Conservation (phyloP, 2,113 vertebrate species). For the Menidia beryllina region DNA sequence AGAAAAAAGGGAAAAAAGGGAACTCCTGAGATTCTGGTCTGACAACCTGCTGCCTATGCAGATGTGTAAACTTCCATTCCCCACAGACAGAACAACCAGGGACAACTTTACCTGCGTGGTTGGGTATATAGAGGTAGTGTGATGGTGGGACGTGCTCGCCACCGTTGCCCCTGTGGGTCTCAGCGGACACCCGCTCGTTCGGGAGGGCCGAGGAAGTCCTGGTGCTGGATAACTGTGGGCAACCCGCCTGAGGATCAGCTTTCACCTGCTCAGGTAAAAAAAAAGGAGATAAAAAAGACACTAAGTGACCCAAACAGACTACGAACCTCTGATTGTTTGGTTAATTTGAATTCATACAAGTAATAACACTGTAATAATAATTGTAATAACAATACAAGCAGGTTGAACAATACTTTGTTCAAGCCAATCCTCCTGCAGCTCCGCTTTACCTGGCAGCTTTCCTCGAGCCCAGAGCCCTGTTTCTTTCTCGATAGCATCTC, state of each 20-base stretch:
- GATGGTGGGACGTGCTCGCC: conserved; percentile 69
- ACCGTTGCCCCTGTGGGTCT: conserved; percentile 15
- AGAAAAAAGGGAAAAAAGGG: no score
- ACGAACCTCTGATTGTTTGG: no score
- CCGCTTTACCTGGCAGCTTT: conserved; percentile 53
- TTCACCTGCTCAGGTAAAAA: conserved; percentile 22
- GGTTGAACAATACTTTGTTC: no score
- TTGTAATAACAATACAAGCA: no score
- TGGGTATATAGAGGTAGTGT: conserved; percentile 88
- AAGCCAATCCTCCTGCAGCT: neutral
- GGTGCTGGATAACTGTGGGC: neutral
- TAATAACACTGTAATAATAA: no score
- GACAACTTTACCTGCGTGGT: conserved; percentile 81
- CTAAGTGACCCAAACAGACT: neutral
- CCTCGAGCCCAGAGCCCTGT: conserved; percentile 47
- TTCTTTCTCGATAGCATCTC: conserved; percentile 60
- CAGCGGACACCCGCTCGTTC: conserved; percentile 4
- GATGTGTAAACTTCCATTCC: no score
- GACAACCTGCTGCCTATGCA: no score
- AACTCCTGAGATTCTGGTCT: no score
- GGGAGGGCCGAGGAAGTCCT: conserved; percentile 12
- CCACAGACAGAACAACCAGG: no score
- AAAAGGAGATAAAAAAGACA: neutral
- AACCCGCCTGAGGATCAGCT: neutral
- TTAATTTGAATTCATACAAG: no score